These are phyloP conservation scores for Drosophila erecta DNA, from an alignment of 1,140 invertebrate species.

Conservation along the genomic window DNA sequence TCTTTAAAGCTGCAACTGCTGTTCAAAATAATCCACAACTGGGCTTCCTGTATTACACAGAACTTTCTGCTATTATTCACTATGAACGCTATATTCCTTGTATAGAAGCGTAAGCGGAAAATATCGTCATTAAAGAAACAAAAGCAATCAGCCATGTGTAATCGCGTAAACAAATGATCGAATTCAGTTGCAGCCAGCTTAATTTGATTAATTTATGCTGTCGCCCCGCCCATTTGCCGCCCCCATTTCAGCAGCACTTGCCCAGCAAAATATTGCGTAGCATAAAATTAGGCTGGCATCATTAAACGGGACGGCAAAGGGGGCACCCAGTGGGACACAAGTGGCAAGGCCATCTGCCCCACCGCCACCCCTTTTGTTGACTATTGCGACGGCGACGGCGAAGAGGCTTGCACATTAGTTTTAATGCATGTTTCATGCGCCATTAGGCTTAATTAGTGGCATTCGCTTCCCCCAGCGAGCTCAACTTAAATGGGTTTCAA, in stretches of 20 bases:
- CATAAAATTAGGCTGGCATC: conserved; percentile 70
- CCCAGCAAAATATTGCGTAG: conserved; percentile 54
- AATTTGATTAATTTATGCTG: conserved; percentile 13
- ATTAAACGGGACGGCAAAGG: conserved; percentile 43
- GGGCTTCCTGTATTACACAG: background rate
- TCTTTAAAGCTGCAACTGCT: background rate
- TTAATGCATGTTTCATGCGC: conserved; percentile 82
- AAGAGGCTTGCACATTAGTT: conserved; percentile 75
- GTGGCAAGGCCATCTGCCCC: conserved; percentile 19
- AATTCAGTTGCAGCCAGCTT: conserved; percentile 7
- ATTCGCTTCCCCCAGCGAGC: conserved; percentile 28
- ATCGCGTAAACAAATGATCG: conserved; percentile 1
- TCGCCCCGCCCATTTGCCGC: conserved; percentile 9
- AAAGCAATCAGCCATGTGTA: background rate
- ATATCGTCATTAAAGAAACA: too few relatives aligned
- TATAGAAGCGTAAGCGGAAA: too few relatives aligned
- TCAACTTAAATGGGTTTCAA: conserved; percentile 62
- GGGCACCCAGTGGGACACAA: conserved; percentile 28
- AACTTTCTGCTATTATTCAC: too few relatives aligned
- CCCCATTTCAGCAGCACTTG: conserved; percentile 27
- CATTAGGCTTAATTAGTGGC: conserved; percentile 81
- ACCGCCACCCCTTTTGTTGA: background rate
- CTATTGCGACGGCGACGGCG: conserved; percentile 24
- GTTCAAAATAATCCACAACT: background rate
- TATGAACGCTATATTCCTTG: too few relatives aligned